A percentile compares a stretch with the other conserved stretches of the same genome.
Evolutionary conservation across 30 jellyfish, hydroid and myxozoan species (phyloP).

Genomic region (Nemopilema nomurai): DNA sequence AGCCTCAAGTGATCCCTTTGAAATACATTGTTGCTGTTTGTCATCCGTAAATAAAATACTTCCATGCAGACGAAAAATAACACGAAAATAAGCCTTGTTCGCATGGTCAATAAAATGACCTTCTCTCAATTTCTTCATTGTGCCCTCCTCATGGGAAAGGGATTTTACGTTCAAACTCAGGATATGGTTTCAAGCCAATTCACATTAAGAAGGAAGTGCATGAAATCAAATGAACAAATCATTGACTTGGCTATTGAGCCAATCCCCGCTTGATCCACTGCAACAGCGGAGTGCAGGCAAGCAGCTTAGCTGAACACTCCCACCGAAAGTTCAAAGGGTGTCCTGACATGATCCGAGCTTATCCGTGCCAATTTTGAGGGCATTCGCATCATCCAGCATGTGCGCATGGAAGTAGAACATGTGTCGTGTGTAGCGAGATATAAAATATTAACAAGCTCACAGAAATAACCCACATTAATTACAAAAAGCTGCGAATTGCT

Average conservation of each 20-base stretch:
- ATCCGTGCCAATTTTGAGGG: not conserved
- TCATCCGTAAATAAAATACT: not conserved
- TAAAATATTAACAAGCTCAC: not conserved
- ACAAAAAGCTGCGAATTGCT: not conserved
- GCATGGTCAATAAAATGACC: not conserved
- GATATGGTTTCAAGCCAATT: not conserved
- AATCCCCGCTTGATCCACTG: not conserved
- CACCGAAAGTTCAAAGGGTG: not conserved
- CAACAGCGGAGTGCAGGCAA: not conserved
- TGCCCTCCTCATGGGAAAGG: not conserved
- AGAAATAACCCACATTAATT: not conserved
- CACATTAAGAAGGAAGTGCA: not conserved
- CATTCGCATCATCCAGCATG: not conserved
- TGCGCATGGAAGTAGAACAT: not conserved
- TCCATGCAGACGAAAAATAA: not conserved
- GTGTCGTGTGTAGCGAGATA: not conserved
- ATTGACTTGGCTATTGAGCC: not conserved
- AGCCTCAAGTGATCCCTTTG: not conserved
- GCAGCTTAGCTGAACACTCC: not conserved
- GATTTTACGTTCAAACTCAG: not conserved
- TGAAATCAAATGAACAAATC: not conserved
- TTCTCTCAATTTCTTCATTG: not conserved
- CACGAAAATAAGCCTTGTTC: not conserved
- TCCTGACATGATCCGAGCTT: not conserved
- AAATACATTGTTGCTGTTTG: not conserved